Evolutionary conservation across 2,888 invertebrate genomes (phyloP), one percentile per base, ranked within the genome.

Genomic region (Spicauda simplicius): DNA sequence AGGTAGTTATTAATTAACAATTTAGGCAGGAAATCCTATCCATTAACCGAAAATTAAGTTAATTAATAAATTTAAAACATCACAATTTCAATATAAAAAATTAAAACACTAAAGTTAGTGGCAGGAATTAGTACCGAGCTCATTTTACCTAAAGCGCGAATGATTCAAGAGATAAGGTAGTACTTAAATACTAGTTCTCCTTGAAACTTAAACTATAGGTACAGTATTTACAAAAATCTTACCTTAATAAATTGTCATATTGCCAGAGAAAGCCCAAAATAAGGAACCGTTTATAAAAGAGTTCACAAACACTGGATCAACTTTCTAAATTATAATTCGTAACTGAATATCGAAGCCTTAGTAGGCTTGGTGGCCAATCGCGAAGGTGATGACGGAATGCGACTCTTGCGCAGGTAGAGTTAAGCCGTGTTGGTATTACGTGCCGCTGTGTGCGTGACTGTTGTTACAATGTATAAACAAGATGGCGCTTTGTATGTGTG

Each of bases 351-450:
- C 76, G 78, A 86, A 90, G 88, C 86, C 88, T 91, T 85, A 79
- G 77, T 74, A 85, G 86, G 86, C 83, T 88, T 78, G 85, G 76
- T 84, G 86, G 82, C 85, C 87, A 85, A 85, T 87, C 80, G 86
- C 86, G 83, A 79, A 84, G 87, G 88, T 87, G 83, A 77, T 84
- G 84, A 84, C 88, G 91, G 91, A 92, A 92, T 92, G 92, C 77
- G 88, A 87, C 91, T 88, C 92, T 76, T 79, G 91, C 92, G 91
- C 92, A 91, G 90, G 91, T 91, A 90, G 80, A 80, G 79, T 72
- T 72, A 16, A 45, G 73, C 72, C 71, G 83, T 82, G 74, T 78
- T 79, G 68, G 81, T 77, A 71, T 63, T 57, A 16, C 45, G 0
- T 70, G 72, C 68, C 71, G 70, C 70, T 77, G 87, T 87, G 84